Evolutionary conservation across 2,797 vertebrate genomes (phyloP).

Genomic region (Crocidura indochinensis): DNA sequence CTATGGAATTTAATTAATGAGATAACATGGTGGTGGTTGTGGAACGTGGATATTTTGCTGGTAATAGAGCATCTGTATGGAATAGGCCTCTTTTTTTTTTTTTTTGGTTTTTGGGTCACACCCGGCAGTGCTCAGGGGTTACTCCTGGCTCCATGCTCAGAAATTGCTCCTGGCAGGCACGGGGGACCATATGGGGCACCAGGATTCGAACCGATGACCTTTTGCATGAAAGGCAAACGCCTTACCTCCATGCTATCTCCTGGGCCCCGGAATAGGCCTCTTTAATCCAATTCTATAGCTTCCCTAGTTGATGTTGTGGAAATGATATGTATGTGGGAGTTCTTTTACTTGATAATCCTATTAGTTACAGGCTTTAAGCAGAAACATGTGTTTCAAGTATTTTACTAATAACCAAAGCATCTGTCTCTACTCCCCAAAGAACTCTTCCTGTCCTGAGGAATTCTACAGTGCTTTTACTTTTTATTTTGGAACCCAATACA

Average conservation of each 20-base stretch:
- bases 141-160: too few relatives aligned
- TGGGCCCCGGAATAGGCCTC: background rate
- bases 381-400: background rate
- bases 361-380: background rate
- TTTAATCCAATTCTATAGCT: background rate
- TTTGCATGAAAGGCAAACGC: too few relatives aligned
- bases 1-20: too few relatives aligned
- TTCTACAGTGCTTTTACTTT: too few relatives aligned
- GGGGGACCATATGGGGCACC: too few relatives aligned
- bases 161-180: too few relatives aligned
- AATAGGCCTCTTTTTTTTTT: too few relatives aligned
- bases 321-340: background rate
- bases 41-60: background rate
- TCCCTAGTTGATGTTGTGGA: background rate
- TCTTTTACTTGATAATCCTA: background rate
- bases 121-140: too few relatives aligned
- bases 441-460: background rate
- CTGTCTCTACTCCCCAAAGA: background rate
- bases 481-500: background rate
- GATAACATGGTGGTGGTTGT: too few relatives aligned
- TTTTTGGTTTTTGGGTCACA: too few relatives aligned
- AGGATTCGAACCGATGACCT: too few relatives aligned
- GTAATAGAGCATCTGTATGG: background rate
- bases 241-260: too few relatives aligned
- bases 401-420: background rate